A percentile compares a stretch with the other conserved stretches of the same genome.
Conservation (phyloP, 2,113 vertebrate species). For the Corythoichthys intestinalis region DNA sequence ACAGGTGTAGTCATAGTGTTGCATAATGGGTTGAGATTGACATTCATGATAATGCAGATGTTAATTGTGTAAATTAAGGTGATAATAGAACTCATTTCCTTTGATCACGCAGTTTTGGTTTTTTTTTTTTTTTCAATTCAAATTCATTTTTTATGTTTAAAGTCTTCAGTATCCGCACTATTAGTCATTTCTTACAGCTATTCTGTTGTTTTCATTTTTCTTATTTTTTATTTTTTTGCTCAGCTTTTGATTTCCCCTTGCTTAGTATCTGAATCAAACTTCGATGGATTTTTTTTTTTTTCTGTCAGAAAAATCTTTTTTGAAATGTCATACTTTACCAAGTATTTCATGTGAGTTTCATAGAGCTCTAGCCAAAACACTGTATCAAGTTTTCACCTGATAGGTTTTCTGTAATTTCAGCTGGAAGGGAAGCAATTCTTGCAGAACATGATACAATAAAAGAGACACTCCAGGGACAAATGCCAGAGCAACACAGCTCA, state of each 20-base stretch:
- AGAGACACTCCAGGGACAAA: slow-evolving; percentile 20
- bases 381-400: slow-evolving; percentile 38
- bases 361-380: slow-evolving; percentile 28
- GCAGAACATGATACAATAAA: slow-evolving; percentile 25
- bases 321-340: background rate
- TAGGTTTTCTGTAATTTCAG: slow-evolving; percentile 47
- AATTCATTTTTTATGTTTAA: no score
- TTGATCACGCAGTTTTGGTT: no score
- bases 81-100: no score
- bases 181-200: no score
- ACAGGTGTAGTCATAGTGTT: no score
- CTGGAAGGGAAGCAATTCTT: slow-evolving; percentile 44
- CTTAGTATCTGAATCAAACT: background rate
- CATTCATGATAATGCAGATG: no score
- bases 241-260: background rate
- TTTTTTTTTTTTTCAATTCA: no score
- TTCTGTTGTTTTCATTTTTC: no score
- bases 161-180: no score
- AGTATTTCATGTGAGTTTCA: slow-evolving; percentile 36
- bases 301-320: background rate
- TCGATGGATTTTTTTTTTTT: background rate
- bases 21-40: no score
- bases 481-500: slow-evolving; percentile 7
- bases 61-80: no score
- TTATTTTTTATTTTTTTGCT: background rate